A percentile compares a stretch with the other conserved stretches of the same genome.
phyloP scores from a whole-genome alignment of 2,113 vertebrate genomes.

The Bos indicus region DNA sequence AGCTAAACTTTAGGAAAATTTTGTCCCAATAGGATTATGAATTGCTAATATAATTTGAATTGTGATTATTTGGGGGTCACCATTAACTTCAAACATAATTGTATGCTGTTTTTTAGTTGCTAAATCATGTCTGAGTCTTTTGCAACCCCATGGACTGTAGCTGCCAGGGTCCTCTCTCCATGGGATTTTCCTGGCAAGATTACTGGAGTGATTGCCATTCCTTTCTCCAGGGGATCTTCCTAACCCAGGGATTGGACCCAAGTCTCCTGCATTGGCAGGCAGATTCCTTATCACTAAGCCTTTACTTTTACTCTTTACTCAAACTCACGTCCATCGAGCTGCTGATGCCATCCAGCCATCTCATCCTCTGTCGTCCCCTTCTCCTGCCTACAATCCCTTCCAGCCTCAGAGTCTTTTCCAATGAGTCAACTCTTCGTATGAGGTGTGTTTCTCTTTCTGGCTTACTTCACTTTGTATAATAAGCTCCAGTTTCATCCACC shows the following conservation, averaged over 20 bases:
- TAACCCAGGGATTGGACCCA: neutral
- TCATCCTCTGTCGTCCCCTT: too few species aligned
- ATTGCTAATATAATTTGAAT: neutral
- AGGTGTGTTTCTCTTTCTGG: neutral
- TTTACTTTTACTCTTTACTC: too few species aligned
- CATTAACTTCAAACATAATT: neutral
- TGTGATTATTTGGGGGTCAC: neutral
- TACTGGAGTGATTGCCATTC: neutral
- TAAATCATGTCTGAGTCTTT: neutral
- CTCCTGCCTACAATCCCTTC: too few species aligned
- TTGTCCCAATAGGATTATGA: neutral
- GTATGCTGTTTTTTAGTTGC: neutral
- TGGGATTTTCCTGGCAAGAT: neutral
- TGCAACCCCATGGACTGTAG: neutral
- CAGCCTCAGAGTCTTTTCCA: too few species aligned
- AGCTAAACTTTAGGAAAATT: neutral
- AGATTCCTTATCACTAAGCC: neutral
- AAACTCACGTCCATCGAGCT: too few species aligned
- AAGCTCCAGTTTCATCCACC: neutral
- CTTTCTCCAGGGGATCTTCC: neutral
- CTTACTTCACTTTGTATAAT: neutral
- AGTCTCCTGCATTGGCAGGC: neutral
- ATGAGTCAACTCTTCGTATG: too few species aligned
- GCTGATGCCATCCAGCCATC: too few species aligned
- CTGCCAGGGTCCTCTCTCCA: neutral